These are phyloP conservation scores for Campoletis raptor DNA, from an alignment of 2,888 invertebrate species.

Conservation along the genomic window DNA sequence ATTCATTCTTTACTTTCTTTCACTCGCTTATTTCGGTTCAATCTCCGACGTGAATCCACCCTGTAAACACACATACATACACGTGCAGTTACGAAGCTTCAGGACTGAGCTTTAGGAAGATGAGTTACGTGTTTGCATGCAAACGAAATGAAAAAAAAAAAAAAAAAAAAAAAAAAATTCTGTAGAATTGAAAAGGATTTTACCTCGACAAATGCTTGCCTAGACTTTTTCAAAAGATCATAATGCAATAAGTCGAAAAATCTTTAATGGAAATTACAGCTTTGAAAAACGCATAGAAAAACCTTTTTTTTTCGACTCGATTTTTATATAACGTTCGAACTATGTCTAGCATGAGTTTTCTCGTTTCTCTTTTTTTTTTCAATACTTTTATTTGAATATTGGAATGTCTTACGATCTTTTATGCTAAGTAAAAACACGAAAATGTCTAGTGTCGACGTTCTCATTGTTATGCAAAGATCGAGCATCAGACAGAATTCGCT, in stretches of 20 bases:
- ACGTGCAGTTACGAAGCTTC: neutral
- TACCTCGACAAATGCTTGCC: slow-evolving; percentile 41
- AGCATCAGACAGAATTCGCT: slow-evolving; percentile 61
- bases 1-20: slow-evolving; percentile 36
- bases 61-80: neutral
- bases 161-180: neutral
- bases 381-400: neutral
- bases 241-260: slow-evolving; percentile 2
- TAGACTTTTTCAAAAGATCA: slow-evolving; percentile 21
- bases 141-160: neutral
- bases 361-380: neutral
- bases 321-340: neutral
- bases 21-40: slow-evolving; percentile 37
- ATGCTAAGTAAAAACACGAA: slow-evolving; percentile 47
- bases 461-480: slow-evolving; percentile 71
- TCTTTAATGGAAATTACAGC: neutral
- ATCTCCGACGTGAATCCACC: slow-evolving; percentile 53
- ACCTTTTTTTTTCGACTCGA: neutral
- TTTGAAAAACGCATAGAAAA: neutral
- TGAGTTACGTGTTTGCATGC: slow-evolving; percentile 52
- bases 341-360: neutral
- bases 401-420: slow-evolving; percentile 2
- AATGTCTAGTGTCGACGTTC: slow-evolving; percentile 54
- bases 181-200: slow-evolving; percentile 48
- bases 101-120: slow-evolving; percentile 35